Evolutionary conservation across 2,888 invertebrate genomes (phyloP).

Genomic region (Deladenus siricidicola): DNA sequence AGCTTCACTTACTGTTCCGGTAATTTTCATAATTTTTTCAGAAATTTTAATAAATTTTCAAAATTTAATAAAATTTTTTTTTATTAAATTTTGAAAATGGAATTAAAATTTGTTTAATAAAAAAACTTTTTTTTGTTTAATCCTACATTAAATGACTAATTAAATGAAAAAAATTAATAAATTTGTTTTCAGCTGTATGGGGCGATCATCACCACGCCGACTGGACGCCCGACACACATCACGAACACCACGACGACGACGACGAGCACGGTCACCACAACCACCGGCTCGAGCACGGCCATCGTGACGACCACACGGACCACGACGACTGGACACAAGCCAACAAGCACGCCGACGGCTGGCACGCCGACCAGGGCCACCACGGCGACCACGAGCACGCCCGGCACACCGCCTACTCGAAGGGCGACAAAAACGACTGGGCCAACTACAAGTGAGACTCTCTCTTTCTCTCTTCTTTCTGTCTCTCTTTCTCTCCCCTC

Average conservation of each 20-base stretch:
- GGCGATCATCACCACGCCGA: background rate
- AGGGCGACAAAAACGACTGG: slow-evolving; percentile 7
- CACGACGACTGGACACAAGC: background rate
- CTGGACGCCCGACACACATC: background rate
- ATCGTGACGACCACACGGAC: slow-evolving; percentile 2
- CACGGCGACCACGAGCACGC: background rate
- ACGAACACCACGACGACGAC: background rate
- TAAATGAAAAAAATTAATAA: too few species aligned
- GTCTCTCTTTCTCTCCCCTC: too few species aligned
- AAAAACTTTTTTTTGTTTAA: too few species aligned
- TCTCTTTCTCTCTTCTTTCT: too few species aligned
- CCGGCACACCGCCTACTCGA: background rate
- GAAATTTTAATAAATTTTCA: too few species aligned
- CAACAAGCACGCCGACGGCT: background rate
- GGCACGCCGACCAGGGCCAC: background rate
- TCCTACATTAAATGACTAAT: too few species aligned
- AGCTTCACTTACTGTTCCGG: too few species aligned
- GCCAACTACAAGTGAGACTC: slow-evolving; percentile 1
- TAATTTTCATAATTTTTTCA: too few species aligned
- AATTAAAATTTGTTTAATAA: too few species aligned
- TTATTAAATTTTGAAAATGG: too few species aligned
- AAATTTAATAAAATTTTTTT: too few species aligned
- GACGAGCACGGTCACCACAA: background rate
- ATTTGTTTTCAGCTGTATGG: too few species aligned
- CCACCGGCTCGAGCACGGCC: slow-evolving; percentile 3